A percentile compares a stretch with the other conserved stretches of the same genome.
Conservation (phyloP, 2,797 vertebrate species). For the Erithacus rubecula region DNA sequence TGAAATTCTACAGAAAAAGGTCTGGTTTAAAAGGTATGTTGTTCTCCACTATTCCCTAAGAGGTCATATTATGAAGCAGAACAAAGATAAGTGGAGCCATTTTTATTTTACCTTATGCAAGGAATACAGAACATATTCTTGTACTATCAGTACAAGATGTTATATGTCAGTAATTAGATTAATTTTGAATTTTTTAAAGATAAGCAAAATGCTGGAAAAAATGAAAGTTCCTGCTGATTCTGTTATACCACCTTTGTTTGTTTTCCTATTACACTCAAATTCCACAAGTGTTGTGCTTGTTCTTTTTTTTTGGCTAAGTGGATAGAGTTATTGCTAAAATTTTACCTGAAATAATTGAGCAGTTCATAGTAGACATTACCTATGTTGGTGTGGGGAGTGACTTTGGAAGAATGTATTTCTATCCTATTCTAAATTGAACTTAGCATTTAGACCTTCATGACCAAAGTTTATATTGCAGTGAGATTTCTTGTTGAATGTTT, state of each 20-base stretch:
- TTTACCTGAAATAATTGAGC: not conserved
- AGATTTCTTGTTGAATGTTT: not conserved
- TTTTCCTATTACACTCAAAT: not conserved
- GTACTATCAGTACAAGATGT: not conserved
- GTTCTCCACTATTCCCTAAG: not conserved
- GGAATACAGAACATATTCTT: not conserved
- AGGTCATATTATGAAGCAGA: not conserved
- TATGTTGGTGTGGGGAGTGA: rapidly evolving
- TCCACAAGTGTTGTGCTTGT: not conserved
- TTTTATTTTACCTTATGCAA: not conserved
- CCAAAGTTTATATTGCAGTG: not conserved
- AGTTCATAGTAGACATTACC: not conserved
- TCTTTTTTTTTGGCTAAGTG: not conserved
- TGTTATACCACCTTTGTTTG: not conserved
- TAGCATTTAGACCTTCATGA: not conserved
- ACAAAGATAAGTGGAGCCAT: not conserved
- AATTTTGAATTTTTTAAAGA: not conserved
- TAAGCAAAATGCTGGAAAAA: not conserved
- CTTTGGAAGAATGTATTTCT: not conserved
- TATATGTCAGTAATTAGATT: not conserved
- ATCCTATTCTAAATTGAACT: not conserved
- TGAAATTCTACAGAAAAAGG: not conserved
- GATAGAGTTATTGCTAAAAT: not conserved
- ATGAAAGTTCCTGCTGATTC: not conserved
- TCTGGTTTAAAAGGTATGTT: not conserved